These are phyloP conservation scores for Tachina fera DNA, from an alignment of 2,888 invertebrate species.

Conservation along the genomic window DNA sequence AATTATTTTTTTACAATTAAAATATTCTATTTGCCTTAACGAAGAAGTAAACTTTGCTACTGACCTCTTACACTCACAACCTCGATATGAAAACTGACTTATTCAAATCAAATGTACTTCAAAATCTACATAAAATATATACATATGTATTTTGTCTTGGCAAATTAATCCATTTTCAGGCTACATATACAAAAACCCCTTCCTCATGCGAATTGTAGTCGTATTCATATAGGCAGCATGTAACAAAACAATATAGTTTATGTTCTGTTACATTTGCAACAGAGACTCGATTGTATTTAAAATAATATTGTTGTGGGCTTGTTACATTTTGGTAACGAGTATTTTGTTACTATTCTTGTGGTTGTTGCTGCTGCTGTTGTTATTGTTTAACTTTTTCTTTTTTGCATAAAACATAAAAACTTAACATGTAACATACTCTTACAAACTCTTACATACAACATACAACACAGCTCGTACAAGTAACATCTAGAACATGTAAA, in stretches of 20 bases:
- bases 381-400: conserved; percentile 13
- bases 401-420: conserved; percentile 52
- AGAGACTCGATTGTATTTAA: conserved; percentile 30
- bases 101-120: conserved; percentile 44
- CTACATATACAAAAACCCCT: background rate
- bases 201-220: background rate
- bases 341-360: conserved; percentile 3
- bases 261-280: conserved; percentile 48
- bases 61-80: background rate
- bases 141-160: background rate
- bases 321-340: conserved; percentile 44
- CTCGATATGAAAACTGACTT: conserved; percentile 3
- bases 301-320: conserved; percentile 60
- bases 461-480: conserved; percentile 35
- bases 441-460: conserved; percentile 28
- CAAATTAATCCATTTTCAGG: background rate
- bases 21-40: background rate
- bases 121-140: conserved; percentile 5
- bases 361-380: background rate
- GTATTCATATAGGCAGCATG: conserved; percentile 11
- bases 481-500: conserved; percentile 65
- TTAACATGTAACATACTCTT: conserved; percentile 43
- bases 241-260: conserved; percentile 44
- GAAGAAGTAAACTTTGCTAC: background rate
- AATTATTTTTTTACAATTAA: too few relatives aligned